Evolutionary conservation across 2,797 vertebrate species (phyloP).

Genomic region (Sebastes umbrosus): DNA sequence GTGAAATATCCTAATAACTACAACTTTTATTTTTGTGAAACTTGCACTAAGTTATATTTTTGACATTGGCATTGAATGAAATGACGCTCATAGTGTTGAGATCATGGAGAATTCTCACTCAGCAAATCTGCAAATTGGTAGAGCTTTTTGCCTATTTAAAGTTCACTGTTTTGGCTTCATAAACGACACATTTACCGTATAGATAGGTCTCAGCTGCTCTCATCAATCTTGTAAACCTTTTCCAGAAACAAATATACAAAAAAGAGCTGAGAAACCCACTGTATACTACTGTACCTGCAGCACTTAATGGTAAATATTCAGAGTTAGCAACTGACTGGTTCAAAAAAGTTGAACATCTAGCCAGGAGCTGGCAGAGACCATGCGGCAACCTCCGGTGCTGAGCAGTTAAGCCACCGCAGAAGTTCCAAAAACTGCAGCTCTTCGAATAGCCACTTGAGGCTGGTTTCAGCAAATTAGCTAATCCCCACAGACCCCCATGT

Average conservation of each 20-base stretch:
- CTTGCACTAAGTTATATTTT: background rate
- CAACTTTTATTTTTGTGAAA: background rate
- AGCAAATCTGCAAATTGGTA: rapidly evolving
- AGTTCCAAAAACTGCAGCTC: too few relatives aligned
- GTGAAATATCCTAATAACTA: background rate
- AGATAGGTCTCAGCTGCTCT: background rate
- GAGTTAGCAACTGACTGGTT: background rate
- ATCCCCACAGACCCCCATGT: too few relatives aligned
- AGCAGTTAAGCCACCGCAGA: too few relatives aligned
- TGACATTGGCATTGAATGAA: background rate
- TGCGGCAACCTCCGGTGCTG: too few relatives aligned
- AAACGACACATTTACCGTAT: background rate
- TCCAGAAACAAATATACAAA: background rate
- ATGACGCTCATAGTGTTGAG: background rate
- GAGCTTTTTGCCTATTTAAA: background rate
- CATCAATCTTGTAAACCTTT: background rate
- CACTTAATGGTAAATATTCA: background rate
- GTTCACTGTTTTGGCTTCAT: background rate
- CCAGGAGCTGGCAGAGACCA: background rate
- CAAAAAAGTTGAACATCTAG: background rate
- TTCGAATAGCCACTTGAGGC: too few relatives aligned
- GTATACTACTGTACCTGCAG: too few relatives aligned
- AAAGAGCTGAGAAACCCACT: background rate
- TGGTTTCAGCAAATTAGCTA: too few relatives aligned
- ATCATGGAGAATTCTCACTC: background rate